A percentile compares a stretch with the other conserved stretches of the same genome.
Conservation (phyloP, 2,797 vertebrate genomes). For the Orientallactaga sibirica region DNA sequence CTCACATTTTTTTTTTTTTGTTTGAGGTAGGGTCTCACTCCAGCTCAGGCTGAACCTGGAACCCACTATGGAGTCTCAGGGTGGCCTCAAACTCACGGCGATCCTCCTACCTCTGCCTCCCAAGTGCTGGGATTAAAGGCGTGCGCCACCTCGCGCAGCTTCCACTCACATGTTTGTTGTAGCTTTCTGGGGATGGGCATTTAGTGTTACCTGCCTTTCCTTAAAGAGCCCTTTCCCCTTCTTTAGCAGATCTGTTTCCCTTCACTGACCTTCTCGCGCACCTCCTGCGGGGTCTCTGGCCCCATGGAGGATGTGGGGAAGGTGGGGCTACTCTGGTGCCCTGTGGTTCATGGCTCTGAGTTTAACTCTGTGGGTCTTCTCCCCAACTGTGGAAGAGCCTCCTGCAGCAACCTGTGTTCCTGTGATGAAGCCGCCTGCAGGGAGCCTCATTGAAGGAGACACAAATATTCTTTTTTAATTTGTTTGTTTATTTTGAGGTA, state of each 20-base stretch:
- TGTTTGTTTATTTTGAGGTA: no score
- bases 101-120: no score
- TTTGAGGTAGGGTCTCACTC: no score
- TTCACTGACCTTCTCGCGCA: neutral
- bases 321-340: neutral
- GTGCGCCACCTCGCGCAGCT: no score
- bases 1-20: no score
- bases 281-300: neutral
- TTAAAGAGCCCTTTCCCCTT: neutral
- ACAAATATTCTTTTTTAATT: neutral
- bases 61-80: no score
- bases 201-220: neutral
- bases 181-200: neutral
- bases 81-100: no score
- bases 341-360: neutral
- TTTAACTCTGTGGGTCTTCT: neutral
- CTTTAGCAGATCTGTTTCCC: no score
- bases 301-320: neutral
- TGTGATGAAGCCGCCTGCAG: neutral
- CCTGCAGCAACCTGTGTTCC: neutral
- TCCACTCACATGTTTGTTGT: neutral
- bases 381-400: neutral
- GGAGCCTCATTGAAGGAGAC: neutral
- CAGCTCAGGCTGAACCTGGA: no score
- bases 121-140: no score